A percentile compares a stretch with the other conserved stretches of the same genome.
Evolutionary conservation across 2,113 vertebrate species (phyloP).

Genomic region (Saccopteryx bilineata): DNA sequence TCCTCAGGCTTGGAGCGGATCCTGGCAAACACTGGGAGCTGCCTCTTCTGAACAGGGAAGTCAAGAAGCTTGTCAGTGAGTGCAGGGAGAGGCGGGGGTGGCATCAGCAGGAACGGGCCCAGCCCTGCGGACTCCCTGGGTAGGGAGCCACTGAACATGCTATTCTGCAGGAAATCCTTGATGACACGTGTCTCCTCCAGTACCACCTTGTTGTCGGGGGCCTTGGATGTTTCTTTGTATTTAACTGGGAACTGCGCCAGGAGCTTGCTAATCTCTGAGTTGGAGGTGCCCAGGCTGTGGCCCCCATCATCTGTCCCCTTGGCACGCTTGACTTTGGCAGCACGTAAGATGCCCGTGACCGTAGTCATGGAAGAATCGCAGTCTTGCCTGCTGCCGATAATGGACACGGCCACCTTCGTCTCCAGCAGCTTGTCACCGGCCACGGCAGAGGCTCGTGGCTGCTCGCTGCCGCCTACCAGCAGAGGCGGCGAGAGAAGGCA

Average conservation of each 20-base stretch:
- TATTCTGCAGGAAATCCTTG: slow-evolving; percentile 76
- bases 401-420: slow-evolving; percentile 66
- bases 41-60: slow-evolving; percentile 72
- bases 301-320: slow-evolving; percentile 49
- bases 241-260: slow-evolving; percentile 71
- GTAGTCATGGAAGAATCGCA: slow-evolving; percentile 71
- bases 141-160: not conserved
- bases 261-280: slow-evolving; percentile 67
- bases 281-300: not conserved
- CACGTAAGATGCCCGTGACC: slow-evolving; percentile 41
- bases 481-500: slow-evolving; percentile 26
- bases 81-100: not conserved
- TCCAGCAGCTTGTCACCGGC: slow-evolving; percentile 66
- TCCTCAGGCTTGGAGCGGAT: slow-evolving; percentile 68
- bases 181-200: slow-evolving; percentile 68
- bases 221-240: not conserved
- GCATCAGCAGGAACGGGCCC: slow-evolving; percentile 16
- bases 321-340: slow-evolving; percentile 74
- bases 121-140: not conserved
- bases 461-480: not conserved
- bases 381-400: slow-evolving; percentile 33
- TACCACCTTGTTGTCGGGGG: not conserved
- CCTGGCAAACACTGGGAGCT: slow-evolving; percentile 81
- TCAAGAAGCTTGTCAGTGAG: slow-evolving; percentile 42
- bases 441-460: not conserved